These are phyloP conservation scores for Ahaetulla prasina DNA, from an alignment of 2,113 vertebrate species.

Conservation along the genomic window DNA sequence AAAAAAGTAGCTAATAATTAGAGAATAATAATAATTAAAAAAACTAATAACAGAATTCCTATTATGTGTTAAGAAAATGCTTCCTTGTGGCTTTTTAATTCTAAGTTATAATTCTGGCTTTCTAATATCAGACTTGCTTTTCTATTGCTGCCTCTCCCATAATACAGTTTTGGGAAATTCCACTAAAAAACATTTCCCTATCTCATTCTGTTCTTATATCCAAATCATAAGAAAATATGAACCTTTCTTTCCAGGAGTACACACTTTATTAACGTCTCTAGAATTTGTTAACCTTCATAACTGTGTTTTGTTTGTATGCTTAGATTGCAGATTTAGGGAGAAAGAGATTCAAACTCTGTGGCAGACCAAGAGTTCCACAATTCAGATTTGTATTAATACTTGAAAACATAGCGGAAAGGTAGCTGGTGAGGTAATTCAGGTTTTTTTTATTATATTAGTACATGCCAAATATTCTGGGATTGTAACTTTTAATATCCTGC, in stretches of 20 bases:
- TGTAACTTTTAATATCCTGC: neutral
- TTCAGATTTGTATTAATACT: neutral
- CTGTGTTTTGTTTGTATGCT: neutral
- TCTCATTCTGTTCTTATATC: neutral
- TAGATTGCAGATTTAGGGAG: neutral
- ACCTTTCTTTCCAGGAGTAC: neutral
- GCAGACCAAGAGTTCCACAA: neutral
- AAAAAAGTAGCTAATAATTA: neutral
- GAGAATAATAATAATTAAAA: neutral
- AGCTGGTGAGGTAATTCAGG: neutral
- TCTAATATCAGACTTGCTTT: neutral
- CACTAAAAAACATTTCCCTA: neutral
- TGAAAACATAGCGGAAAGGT: neutral
- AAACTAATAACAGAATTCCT: neutral
- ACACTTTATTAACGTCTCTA: neutral
- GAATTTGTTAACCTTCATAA: neutral
- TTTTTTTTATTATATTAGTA: neutral
- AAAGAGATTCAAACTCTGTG: neutral
- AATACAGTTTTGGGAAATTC: neutral
- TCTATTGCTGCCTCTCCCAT: neutral
- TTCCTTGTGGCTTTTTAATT: neutral
- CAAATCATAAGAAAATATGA: neutral
- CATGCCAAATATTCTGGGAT: neutral
- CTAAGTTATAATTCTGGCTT: neutral
- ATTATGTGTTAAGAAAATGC: neutral